Conservation (phyloP, 2,797 vertebrate genomes). For the Streptopelia turtur region DNA sequence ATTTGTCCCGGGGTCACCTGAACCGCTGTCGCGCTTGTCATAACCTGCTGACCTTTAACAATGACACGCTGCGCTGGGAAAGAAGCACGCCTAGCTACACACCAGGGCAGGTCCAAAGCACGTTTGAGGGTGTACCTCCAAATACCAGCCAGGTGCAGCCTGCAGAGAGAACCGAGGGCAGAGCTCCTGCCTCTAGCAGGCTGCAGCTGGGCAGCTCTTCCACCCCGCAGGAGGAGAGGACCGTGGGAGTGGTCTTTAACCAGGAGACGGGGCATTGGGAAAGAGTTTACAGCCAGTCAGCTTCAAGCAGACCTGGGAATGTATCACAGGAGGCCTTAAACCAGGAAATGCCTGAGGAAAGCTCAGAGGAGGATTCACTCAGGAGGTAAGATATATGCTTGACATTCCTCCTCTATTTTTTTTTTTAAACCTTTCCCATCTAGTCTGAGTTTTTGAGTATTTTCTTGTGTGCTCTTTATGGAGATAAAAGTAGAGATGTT, state of each 20-base stretch:
- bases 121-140: conserved; percentile 84
- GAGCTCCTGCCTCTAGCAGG: conserved; percentile 80
- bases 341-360: conserved; percentile 98
- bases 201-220: conserved; percentile 83
- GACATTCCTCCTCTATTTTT: conserved; percentile 31
- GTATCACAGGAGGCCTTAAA: conserved; percentile 96
- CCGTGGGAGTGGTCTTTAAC: conserved; percentile 96
- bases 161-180: conserved; percentile 84
- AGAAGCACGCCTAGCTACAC: conserved; percentile 85
- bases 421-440: background rate
- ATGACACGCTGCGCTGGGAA: conserved; percentile 98
- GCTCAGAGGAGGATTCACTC: conserved; percentile 95
- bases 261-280: conserved; percentile 98
- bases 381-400: conserved; percentile 85
- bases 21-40: conserved; percentile 98
- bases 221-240: conserved; percentile 87
- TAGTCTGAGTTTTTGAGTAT: background rate
- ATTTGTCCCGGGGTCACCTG: conserved; percentile 88
- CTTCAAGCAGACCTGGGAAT: conserved; percentile 85
- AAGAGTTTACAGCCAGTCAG: conserved; percentile 91
- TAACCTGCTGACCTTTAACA: conserved; percentile 98
- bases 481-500: background rate
- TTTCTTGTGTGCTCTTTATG: background rate
- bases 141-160: conserved; percentile 82
- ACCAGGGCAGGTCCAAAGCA: conserved; percentile 81